Evolutionary conservation across 2,888 invertebrate species (phyloP).

Genomic region (Autographa gamma): DNA sequence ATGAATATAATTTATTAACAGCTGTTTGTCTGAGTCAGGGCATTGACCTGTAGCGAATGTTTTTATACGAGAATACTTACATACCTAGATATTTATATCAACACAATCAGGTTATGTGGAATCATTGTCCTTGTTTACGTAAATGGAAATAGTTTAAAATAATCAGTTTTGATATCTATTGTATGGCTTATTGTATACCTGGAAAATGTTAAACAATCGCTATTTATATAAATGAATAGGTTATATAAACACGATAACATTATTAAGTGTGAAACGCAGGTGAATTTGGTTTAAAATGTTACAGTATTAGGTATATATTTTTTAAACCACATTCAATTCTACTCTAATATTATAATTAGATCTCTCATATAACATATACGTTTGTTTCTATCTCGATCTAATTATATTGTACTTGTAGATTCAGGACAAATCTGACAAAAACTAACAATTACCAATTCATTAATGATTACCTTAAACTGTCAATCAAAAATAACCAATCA

Average conservation of each 20-base stretch:
- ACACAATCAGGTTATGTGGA: not conserved
- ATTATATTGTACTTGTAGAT: no score
- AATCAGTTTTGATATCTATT: slow-evolving; percentile 17
- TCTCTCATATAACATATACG: no score
- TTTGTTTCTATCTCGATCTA: no score
- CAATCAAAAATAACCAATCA: not conserved
- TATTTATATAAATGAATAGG: slow-evolving; percentile 28
- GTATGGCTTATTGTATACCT: slow-evolving; percentile 20
- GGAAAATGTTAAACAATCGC: slow-evolving; percentile 18
- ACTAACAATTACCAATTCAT: no score
- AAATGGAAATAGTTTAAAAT: not conserved
- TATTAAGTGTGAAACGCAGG: not conserved
- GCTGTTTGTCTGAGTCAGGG: not conserved
- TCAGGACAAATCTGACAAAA: no score
- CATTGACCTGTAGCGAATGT: slow-evolving; percentile 22
- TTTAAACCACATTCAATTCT: not conserved
- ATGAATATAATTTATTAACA: slow-evolving; percentile 29
- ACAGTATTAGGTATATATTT: not conserved
- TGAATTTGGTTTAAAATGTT: not conserved
- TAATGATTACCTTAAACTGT: no score
- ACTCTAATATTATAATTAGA: no score
- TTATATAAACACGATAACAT: slow-evolving; percentile 41
- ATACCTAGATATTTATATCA: not conserved
- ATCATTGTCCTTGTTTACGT: not conserved
- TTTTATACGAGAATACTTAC: not conserved